Conservation (phyloP, 2,113 vertebrate genomes). For the Eptatretus burgeri region DNA sequence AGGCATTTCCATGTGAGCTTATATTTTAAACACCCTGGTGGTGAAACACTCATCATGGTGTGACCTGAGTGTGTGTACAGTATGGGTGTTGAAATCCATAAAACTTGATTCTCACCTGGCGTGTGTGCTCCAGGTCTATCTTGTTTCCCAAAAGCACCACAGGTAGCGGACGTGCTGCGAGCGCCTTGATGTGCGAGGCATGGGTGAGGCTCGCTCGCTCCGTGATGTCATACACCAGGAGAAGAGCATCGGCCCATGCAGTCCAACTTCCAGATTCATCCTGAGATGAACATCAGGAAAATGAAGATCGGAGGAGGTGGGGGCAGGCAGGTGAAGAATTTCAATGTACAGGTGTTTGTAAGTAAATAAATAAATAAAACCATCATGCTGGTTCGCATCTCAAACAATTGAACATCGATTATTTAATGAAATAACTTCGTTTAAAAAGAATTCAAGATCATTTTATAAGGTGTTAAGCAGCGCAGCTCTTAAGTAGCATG, state of each 20-base stretch:
- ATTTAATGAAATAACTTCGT: too few relatives aligned
- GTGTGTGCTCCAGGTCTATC: constrained; percentile 60
- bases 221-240: constrained; percentile 82
- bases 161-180: constrained; percentile 60
- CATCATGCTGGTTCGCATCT: too few relatives aligned
- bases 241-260: constrained; percentile 59
- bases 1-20: too few relatives aligned
- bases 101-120: constrained; percentile 30
- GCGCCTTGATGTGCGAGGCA: constrained; percentile 40
- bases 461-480: too few relatives aligned
- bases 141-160: constrained; percentile 85
- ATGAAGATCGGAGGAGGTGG: constrained; percentile 10
- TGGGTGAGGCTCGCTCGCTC: constrained; percentile 84
- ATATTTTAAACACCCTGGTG: too few relatives aligned
- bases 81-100: too few relatives aligned
- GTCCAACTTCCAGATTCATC: constrained; percentile 31
- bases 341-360: background rate
- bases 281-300: constrained; percentile 20
- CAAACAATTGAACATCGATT: too few relatives aligned
- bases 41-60: too few relatives aligned
- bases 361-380: too few relatives aligned
- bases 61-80: too few relatives aligned
- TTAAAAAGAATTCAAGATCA: too few relatives aligned
- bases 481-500: too few relatives aligned
- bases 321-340: background rate